A percentile compares a stretch with the other conserved stretches of the same genome.
phyloP scores from a whole-genome alignment of 2,113 vertebrate species.

The Micromys minutus region DNA sequence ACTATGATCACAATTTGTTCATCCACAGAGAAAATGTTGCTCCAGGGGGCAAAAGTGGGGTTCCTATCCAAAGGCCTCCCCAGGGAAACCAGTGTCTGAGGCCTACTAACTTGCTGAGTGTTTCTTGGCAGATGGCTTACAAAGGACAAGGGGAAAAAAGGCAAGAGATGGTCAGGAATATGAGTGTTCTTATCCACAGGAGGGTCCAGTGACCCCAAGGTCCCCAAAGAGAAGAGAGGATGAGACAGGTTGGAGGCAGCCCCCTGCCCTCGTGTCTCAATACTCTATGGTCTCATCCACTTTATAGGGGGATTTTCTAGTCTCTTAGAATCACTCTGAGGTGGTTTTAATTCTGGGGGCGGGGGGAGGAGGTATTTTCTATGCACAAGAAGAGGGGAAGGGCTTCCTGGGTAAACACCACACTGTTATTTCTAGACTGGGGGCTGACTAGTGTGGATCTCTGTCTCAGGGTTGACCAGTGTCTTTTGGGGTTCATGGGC shows the following conservation, averaged over 20 bases:
- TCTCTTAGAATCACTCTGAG: not conserved
- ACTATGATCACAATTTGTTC: not conserved
- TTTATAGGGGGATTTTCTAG: not conserved
- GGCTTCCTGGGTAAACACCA: not conserved
- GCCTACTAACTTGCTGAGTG: no score
- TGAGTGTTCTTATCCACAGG: not conserved
- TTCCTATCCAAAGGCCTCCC: not conserved
- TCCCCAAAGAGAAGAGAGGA: not conserved
- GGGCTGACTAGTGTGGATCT: not conserved
- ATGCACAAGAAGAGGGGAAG: not conserved
- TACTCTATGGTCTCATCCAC: not conserved
- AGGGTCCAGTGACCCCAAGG: not conserved
- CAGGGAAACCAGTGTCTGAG: not conserved
- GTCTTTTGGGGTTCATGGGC: not conserved
- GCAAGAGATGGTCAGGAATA: not conserved
- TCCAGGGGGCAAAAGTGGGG: not conserved
- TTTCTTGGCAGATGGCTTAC: not conserved
- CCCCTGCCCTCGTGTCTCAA: not conserved
- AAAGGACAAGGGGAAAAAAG: not conserved
- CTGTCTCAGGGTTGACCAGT: not conserved
- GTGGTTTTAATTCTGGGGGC: not conserved
- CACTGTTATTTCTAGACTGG: not conserved
- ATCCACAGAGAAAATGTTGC: accelerated
- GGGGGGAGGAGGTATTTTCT: not conserved
- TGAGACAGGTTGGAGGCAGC: not conserved